A percentile compares a stretch with the other conserved stretches of the same genome.
Evolutionary conservation across 2,113 vertebrate genomes (phyloP).

Genomic region (Chinchilla lanigera): DNA sequence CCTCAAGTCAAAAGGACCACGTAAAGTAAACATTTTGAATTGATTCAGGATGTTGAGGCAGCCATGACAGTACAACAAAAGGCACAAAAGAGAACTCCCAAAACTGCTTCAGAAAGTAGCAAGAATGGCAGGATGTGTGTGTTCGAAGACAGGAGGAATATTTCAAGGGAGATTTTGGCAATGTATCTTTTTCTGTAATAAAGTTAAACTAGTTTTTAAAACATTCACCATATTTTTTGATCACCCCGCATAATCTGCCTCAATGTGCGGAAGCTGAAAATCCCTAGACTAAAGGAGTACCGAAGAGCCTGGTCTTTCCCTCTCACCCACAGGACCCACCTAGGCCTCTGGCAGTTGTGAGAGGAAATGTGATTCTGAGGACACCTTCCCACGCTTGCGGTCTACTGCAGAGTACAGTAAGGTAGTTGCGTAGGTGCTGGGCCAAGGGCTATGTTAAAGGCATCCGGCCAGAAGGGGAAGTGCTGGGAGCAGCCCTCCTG

Average conservation of each 20-base stretch:
- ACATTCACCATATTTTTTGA: neutral
- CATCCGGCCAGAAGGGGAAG: neutral
- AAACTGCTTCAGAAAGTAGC: neutral
- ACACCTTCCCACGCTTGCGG: neutral
- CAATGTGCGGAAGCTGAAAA: neutral
- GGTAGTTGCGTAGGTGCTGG: neutral
- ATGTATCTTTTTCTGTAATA: neutral
- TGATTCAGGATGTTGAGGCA: neutral
- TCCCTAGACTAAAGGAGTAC: neutral
- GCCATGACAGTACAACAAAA: neutral
- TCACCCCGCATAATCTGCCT: neutral
- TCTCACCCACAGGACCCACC: neutral
- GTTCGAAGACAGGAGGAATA: neutral
- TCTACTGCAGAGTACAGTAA: neutral
- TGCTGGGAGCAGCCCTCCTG: neutral
- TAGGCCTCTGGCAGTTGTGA: neutral
- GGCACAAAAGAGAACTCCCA: neutral
- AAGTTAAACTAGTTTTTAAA: neutral
- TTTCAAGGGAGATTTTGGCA: neutral
- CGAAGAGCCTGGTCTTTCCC: neutral
- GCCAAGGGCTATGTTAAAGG: neutral
- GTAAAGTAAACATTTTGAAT: neutral
- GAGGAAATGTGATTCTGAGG: neutral
- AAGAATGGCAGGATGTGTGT: neutral
- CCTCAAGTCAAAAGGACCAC: neutral